These are phyloP conservation scores for Glaucidium brasilianum DNA, from an alignment of 2,113 vertebrate species.

Conservation along the genomic window DNA sequence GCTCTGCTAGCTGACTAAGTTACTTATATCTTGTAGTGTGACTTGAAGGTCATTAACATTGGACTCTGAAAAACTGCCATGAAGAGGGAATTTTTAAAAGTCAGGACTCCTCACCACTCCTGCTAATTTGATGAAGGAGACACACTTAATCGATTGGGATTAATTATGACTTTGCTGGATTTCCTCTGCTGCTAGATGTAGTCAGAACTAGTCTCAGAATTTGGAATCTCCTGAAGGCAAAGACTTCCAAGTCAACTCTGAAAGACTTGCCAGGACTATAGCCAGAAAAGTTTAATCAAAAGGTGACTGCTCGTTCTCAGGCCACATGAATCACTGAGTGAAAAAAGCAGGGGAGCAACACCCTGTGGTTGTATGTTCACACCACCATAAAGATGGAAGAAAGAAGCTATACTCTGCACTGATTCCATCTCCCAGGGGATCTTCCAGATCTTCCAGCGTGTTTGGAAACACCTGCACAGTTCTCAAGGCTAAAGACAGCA, in stretches of 20 bases:
- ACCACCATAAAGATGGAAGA: background rate
- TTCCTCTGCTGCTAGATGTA: background rate
- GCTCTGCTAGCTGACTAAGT: background rate
- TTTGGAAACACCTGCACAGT: background rate
- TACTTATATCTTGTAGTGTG: background rate
- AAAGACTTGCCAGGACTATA: background rate
- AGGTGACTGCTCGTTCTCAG: background rate
- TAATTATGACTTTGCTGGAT: background rate
- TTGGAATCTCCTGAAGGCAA: background rate
- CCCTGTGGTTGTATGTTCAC: rapidly evolving
- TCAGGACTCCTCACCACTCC: background rate
- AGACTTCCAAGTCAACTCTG: background rate
- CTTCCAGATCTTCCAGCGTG: background rate
- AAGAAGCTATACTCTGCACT: background rate
- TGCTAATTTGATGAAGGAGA: background rate
- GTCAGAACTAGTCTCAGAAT: background rate
- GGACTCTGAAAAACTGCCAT: background rate
- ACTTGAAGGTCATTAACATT: background rate
- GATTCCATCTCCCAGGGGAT: background rate
- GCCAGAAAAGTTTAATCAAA: background rate
- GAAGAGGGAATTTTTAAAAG: background rate
- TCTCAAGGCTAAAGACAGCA: background rate
- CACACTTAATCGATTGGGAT: background rate
- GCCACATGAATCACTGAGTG: background rate
- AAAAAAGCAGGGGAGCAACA: background rate